Conservation (phyloP, 1,140 invertebrate species). For the Drosophila ananassae region DNA sequence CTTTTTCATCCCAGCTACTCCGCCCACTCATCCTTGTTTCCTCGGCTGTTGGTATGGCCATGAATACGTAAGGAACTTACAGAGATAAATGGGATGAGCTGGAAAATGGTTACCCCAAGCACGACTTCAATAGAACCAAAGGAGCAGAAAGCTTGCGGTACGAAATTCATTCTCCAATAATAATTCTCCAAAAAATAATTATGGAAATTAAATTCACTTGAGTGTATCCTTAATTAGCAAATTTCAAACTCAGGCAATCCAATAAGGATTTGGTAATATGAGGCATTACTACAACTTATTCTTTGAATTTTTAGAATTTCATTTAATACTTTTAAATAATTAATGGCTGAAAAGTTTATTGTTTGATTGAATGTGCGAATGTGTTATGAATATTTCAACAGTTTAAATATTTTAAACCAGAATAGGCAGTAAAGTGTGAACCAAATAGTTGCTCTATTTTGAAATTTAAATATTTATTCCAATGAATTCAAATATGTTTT, state of each 20-base stretch:
- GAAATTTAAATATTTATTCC: neutral
- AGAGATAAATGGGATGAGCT: slow-evolving; percentile 34
- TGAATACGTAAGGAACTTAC: slow-evolving; percentile 31
- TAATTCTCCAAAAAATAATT: slow-evolving; percentile 24
- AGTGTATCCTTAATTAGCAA: slow-evolving; percentile 7
- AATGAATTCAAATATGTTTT: too few relatives aligned
- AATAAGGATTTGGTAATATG: slow-evolving; percentile 1
- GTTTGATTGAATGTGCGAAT: neutral
- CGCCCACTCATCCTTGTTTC: neutral
- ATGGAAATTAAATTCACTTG: neutral
- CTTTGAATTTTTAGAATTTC: neutral
- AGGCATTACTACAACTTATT: neutral
- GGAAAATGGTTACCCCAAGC: slow-evolving; percentile 23
- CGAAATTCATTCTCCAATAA: slow-evolving; percentile 20
- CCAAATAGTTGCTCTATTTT: neutral
- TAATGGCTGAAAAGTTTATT: neutral
- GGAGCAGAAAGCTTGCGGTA: slow-evolving; percentile 15
- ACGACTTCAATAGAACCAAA: slow-evolving; percentile 9
- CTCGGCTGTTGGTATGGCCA: slow-evolving; percentile 9
- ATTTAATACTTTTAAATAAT: neutral
- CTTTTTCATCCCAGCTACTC: slow-evolving; percentile 3
- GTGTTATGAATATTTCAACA: neutral
- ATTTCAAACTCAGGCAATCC: slow-evolving; percentile 3
- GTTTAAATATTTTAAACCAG: neutral
- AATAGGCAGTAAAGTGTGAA: neutral